Conservation (phyloP, 2,113 vertebrate species). For the Microtus ochrogaster region DNA sequence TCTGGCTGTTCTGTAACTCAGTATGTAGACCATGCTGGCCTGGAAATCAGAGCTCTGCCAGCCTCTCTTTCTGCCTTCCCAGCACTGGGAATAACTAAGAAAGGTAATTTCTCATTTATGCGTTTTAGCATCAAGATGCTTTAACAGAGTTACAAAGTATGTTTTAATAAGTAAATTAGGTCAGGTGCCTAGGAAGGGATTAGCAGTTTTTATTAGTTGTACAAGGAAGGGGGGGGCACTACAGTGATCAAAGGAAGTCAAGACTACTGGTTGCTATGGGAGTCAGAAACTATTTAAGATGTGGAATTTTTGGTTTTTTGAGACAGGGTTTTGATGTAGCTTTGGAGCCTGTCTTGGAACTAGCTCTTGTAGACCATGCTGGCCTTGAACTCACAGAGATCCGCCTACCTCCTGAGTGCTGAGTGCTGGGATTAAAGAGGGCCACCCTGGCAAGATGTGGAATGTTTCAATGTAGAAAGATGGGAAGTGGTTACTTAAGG, state of each 20-base stretch:
- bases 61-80: background rate
- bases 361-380: no score
- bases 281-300: background rate
- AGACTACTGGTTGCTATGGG: background rate
- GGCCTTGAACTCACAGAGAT: no score
- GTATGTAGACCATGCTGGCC: background rate
- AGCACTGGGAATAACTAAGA: background rate
- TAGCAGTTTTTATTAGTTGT: background rate
- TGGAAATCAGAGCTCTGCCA: background rate
- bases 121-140: background rate
- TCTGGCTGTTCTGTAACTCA: background rate
- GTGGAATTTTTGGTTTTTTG: background rate
- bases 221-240: background rate
- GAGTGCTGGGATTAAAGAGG: no score
- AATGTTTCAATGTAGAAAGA: background rate
- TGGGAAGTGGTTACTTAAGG: background rate
- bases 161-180: background rate
- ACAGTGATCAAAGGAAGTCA: background rate
- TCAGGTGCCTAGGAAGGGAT: background rate
- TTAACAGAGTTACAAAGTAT: background rate
- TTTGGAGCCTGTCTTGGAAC: no score
- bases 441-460: no score
- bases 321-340: no score
- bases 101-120: background rate
- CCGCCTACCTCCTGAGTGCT: no score